Evolutionary conservation across 1,140 invertebrate genomes (phyloP), one percentile per base, ranked within the genome.

Genomic region (Eumaeus atala): DNA sequence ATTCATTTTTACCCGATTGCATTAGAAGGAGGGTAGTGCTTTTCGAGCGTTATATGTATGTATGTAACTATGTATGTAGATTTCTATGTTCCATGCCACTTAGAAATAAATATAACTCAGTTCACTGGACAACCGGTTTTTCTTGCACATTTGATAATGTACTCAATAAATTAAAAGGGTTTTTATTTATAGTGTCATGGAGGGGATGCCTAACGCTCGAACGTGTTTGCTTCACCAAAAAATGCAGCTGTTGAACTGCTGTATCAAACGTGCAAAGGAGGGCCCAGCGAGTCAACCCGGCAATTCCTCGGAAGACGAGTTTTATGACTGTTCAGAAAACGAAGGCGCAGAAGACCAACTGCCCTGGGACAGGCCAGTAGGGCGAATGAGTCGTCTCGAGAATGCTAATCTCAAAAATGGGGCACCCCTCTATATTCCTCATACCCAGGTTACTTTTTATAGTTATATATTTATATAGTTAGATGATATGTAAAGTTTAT

Each of bases 161-260:
- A 28, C 21, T 28, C 2, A 28, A 28, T 28, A 28, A 28, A 3
- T 2, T 55, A 44, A 18, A 44, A 36, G 49, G 33, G 21, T 52
- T 11, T 50, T 12, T 37, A 48, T 37, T 58, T 16, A 51, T 84
- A 96, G 95, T 70, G 84, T 96, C 56, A 88, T 92, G 10, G 78
- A 90, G 54, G 94, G 95, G 1, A 90, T 92, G 62, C 96, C 96
- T 0, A 94, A 98, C 80, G 91, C 94, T 34, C 92, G 94, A 51
- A 94, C 93, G 7, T 97, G 96, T 81, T 88, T 98, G n/a, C 87
- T 99, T 0, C 94, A 99, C 88, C 97, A 98, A 86, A 99, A 98
- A 75, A 88, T 98, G 14, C 92, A 99, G 91, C 96, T 99, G 93
- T 87, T 99, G 8, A 99, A 99, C 78, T 97, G 96, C 77, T 99